phyloP scores from a whole-genome alignment of 2,113 vertebrate species.

The Nothobranchius kuhntae region DNA sequence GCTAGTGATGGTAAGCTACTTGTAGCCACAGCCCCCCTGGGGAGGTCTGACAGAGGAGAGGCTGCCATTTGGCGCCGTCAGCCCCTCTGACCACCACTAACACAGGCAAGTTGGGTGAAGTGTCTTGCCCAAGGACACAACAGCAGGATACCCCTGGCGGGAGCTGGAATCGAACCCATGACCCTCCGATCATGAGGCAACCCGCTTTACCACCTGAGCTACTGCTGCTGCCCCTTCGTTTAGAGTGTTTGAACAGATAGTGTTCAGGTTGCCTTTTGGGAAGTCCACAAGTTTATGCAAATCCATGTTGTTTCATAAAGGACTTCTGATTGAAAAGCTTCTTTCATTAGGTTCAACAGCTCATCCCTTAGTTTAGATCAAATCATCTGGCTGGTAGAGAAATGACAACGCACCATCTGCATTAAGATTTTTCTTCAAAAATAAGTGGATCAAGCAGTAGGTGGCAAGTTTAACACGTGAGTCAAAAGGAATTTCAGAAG shows the following conservation, averaged over 20 bases:
- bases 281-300: slow-evolving; percentile 8
- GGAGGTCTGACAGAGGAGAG: too few species aligned
- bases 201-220: too few species aligned
- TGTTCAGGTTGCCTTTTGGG: slow-evolving; percentile 41
- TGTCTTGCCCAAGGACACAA: too few species aligned
- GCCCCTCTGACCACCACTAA: too few species aligned
- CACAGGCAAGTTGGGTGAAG: too few species aligned
- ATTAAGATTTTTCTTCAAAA: not conserved
- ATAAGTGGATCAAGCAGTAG: slow-evolving; percentile 7
- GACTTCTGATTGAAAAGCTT: slow-evolving; percentile 22
- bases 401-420: slow-evolving; percentile 1
- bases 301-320: slow-evolving; percentile 22
- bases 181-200: too few species aligned
- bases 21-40: too few species aligned
- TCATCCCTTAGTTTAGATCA: slow-evolving; percentile 4
- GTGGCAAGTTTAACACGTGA: not conserved
- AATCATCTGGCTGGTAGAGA: slow-evolving; percentile 5
- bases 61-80: too few species aligned
- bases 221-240: too few species aligned
- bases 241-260: not conserved
- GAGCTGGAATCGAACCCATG: too few species aligned
- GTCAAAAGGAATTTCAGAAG: not conserved
- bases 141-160: too few species aligned
- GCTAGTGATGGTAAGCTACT: too few species aligned
- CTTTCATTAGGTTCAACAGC: slow-evolving; percentile 31